Evolutionary conservation across 2,797 vertebrate species (phyloP).

Genomic region (Calcarius lapponicus): DNA sequence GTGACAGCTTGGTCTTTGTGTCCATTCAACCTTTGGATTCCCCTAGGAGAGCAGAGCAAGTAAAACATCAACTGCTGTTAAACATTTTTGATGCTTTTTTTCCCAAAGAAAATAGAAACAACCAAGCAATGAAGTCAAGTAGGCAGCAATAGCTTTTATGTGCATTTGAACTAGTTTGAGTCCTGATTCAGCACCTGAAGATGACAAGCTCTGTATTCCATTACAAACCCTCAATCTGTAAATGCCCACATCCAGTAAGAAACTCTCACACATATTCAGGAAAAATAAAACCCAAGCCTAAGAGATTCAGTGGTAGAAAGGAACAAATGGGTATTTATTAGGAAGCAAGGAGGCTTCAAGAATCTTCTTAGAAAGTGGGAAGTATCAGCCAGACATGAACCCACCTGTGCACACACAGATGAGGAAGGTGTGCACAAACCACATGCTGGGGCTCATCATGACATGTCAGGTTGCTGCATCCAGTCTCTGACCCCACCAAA

Average conservation of each 20-base stretch:
- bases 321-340: not conserved
- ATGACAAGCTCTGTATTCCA: slow-evolving; percentile 61
- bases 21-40: not conserved
- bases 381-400: not conserved
- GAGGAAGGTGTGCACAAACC: not conserved
- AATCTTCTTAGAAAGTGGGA: not conserved
- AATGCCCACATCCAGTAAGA: not conserved
- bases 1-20: not conserved
- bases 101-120: not conserved
- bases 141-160: not conserved
- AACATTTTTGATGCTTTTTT: not conserved
- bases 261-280: not conserved
- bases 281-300: not conserved
- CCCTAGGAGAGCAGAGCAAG: not conserved
- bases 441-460: not conserved
- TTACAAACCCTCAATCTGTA: slow-evolving; percentile 44
- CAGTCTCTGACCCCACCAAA: not conserved
- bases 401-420: not conserved
- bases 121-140: not conserved
- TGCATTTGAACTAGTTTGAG: not conserved
- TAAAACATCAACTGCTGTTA: not conserved
- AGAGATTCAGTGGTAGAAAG: not conserved
- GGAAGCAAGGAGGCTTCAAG: not conserved
- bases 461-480: not conserved
- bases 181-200: not conserved